Base-by-base conservation (phyloP, 1,140 invertebrate species). In the Drosophila asahinai region DNA sequence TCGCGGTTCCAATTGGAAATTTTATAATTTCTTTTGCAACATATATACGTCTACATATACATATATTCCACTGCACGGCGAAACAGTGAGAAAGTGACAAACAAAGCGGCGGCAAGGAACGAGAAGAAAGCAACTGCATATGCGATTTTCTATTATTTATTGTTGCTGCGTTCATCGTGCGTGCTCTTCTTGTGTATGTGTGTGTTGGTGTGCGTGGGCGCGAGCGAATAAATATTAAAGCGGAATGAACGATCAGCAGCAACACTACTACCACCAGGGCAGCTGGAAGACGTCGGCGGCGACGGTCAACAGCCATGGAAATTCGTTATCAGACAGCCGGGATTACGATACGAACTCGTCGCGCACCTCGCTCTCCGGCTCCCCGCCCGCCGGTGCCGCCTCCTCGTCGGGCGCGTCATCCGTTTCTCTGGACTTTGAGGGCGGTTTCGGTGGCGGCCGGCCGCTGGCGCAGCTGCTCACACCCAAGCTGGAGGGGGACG, bases 271-370 rank as follows among this genome's bases (percentile, higher is more conserved):
- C 54, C 36, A 40, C 14, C 54, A 40, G 14, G 14, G 45, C 83
- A 76, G 33, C 74, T 76, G 38, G 76, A 75, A 54, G 77, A 73
- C 63, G 80, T 70, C 36, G 52, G 47, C 66, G 72, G 60, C 42
- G 52, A 63, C 45, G 19, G 43, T 48, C 58, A 68, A 61, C 36
- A 79, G 74, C 55, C 55, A 83, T 63, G 80, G 80, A 57, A 89
- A 90, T 70, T 90, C 86, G 52, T 90, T 90, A 90, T 90, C 86
- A 82, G 86, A 90, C 79, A 90, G 86, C 76, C 71, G 86, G 68
- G 86, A 90, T 91, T 90, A 90, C 81, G 86, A 90, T 86, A 90
- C 86, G 52, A 91, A 91, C 59, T 90, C 86, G 40, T 90, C 86
- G 72, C 86, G 81, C 43, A 89, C 82, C 45, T 91, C 86, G 48